Base-by-base conservation (phyloP, 2,888 invertebrate species). In the Nymphalis polychloros region DNA sequence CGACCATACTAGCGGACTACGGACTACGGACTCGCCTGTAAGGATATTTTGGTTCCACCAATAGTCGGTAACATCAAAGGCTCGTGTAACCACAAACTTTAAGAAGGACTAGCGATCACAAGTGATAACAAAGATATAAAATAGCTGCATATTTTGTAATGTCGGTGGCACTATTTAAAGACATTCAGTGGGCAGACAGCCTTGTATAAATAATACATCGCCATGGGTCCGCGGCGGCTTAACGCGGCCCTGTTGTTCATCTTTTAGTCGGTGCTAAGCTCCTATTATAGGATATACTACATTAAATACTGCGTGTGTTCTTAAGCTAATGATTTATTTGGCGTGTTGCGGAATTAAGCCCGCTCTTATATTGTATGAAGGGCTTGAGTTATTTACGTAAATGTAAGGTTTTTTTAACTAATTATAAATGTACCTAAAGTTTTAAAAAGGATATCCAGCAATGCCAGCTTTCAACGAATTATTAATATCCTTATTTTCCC, bases 321-420 rank as follows among this genome's bases (percentile, higher is more conserved):
- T 8, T 55, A 55, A 55, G 53, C 53, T 55, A 55, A 55, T 55
- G 53, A 55, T 55, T 55, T 55, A 55, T 55, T 55, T 55, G 17
- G 52, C 10, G 52, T 41, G 41, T 23, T 52, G 23, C 16, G 7
- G 52, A 27, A 31, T 55, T 31, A 55, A 55, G 53, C 53, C 53
- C 16, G 52, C 52, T 55, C 53, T 31, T 55, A 31, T 55, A 27
- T 31, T 55, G 53, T 16, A n/a, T 55, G 53, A 55, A 55, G 53
- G 53, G 53, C n/a, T 31, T 55, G 53, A 55, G 53, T 55, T 55
- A 55, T 55, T 55, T 55, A 55, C 27, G 27, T 7, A 23, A 8
- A 31, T 31, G 16, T 55, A n/a, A 17, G 10, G 35, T 10, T 41
- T 13, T 31, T 31, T 41, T 41, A n/a, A 41, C 41, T 41, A 41